These are phyloP conservation scores for Agriopis marginaria DNA, from an alignment of 2,888 invertebrate genomes.

Conservation along the genomic window DNA sequence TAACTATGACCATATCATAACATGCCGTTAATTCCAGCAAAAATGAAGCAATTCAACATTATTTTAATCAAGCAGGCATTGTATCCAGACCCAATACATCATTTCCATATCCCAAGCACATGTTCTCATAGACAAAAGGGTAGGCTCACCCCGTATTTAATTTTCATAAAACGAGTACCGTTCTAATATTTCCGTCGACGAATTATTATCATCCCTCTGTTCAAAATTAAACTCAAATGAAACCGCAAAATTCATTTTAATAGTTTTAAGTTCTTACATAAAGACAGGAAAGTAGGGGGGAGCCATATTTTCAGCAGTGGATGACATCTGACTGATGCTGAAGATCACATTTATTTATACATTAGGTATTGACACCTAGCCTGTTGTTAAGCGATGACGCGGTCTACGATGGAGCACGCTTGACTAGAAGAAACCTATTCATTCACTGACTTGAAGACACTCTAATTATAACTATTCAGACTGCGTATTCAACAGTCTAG, in stretches of 20 bases:
- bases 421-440: too few species aligned
- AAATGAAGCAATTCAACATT: conserved; percentile 39
- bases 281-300: too few species aligned
- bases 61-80: conserved; percentile 69
- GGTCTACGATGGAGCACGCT: too few species aligned
- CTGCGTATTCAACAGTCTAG: too few species aligned
- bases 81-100: conserved; percentile 75
- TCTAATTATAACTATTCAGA: too few species aligned
- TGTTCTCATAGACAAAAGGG: conserved; percentile 83
- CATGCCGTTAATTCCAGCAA: conserved; percentile 1
- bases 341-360: too few species aligned
- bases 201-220: conserved; percentile 80
- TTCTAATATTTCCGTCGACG: conserved; percentile 80
- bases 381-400: too few species aligned
- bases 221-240: conserved; percentile 73
- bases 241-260: conserved; percentile 63
- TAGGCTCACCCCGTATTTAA: conserved; percentile 80
- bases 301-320: too few species aligned
- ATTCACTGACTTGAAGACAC: too few species aligned
- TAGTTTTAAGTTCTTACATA: conserved; percentile 34
- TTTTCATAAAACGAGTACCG: conserved; percentile 83
- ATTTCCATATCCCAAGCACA: conserved; percentile 84
- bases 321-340: background rate
- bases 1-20: background rate
- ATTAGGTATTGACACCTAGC: background rate